Evolutionary conservation across 2,888 invertebrate genomes (phyloP).

Genomic region (Liposcelis brunnea): DNA sequence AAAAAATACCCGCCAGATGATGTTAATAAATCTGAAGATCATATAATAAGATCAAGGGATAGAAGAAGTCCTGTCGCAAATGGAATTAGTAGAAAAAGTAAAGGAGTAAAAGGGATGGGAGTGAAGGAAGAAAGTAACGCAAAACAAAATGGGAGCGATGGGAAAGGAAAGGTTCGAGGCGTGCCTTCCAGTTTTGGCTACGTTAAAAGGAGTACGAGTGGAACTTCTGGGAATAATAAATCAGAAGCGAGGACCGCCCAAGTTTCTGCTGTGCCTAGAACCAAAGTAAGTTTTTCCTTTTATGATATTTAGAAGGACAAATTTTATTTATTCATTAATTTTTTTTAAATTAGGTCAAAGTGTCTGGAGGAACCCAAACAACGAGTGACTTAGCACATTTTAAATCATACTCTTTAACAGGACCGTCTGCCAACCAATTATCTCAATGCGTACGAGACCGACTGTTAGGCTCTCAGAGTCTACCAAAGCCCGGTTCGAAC

Average conservation of each 20-base stretch:
- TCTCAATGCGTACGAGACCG: conserved; percentile 75
- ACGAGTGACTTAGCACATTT: conserved; percentile 62
- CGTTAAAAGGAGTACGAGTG: conserved; percentile 45
- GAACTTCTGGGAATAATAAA: conserved; percentile 26
- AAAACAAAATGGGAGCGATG: neutral
- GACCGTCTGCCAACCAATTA: conserved; percentile 68
- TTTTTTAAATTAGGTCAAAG: conserved; percentile 50
- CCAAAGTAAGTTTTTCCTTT: conserved; percentile 37
- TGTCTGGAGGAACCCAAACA: conserved; percentile 80
- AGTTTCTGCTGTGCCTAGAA: conserved; percentile 69
- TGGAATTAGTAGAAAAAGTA: conserved; percentile 23
- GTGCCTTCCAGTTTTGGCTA: conserved; percentile 75
- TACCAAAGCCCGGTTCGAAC: conserved; percentile 53
- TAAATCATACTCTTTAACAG: conserved; percentile 66
- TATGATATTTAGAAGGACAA: neutral
- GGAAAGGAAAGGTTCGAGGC: conserved; percentile 41
- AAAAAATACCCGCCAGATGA: conserved; percentile 30
- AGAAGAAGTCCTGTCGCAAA: conserved; percentile 15
- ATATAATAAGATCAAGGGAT: neutral
- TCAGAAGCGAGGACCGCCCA: conserved; percentile 49
- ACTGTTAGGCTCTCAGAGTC: conserved; percentile 67
- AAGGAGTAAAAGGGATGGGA: conserved; percentile 27
- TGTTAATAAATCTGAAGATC: conserved; percentile 18
- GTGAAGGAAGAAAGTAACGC: conserved; percentile 36
- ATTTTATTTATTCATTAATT: conserved; percentile 1